Percentiles rank a stretch among this genome's conserved stretches.
Conservation (phyloP, 1,140 invertebrate genomes). For the Aphelinus certus region DNA sequence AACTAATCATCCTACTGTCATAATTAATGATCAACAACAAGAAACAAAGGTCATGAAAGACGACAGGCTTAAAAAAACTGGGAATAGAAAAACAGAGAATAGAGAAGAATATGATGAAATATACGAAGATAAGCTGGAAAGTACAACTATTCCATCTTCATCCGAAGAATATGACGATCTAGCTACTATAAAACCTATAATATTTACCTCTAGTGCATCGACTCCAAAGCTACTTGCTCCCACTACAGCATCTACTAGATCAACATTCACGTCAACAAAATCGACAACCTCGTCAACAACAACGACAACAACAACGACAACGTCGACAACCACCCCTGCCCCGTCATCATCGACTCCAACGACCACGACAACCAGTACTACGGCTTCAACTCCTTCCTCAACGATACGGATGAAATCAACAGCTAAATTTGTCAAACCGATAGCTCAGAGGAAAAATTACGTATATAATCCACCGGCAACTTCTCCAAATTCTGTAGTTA, state of each 20-base stretch:
- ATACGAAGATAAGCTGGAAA: conserved; percentile 31
- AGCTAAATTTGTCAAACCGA: conserved; percentile 56
- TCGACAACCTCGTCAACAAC: conserved; percentile 16
- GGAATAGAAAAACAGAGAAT: conserved; percentile 4
- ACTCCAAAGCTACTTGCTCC: neutral
- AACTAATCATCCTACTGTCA: conserved; percentile 11
- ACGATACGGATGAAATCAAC: conserved; percentile 45
- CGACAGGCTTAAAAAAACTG: neutral
- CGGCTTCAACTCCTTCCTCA: conserved; percentile 37
- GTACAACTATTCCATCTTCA: neutral
- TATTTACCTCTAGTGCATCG: neutral
- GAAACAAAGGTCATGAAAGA: conserved; percentile 3
- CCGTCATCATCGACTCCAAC: conserved; percentile 29
- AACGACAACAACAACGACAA: conserved; percentile 14
- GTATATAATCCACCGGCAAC: conserved; percentile 57
- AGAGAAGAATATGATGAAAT: conserved; percentile 27
- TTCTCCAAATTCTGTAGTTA: conserved; percentile 57
- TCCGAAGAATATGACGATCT: conserved; percentile 19
- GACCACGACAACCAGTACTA: conserved; percentile 12
- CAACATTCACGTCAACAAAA: conserved; percentile 5
- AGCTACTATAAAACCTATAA: neutral
- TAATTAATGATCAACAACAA: neutral
- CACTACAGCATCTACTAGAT: neutral
- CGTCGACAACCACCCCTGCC: conserved; percentile 25
- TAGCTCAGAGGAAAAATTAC: conserved; percentile 56